Evolutionary conservation across 2,797 vertebrate species (phyloP).

Genomic region (Sebastes oblongus): DNA sequence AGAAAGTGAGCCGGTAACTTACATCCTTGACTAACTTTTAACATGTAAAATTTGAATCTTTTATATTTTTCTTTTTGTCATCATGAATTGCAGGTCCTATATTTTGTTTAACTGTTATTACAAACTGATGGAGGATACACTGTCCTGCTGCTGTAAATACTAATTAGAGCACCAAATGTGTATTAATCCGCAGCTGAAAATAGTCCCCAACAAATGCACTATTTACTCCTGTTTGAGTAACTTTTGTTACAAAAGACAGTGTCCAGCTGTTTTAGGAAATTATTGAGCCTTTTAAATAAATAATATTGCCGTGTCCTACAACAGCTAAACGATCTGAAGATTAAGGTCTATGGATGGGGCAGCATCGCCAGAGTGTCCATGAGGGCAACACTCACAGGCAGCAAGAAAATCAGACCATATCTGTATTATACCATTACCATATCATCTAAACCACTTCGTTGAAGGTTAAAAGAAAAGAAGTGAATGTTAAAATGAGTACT

Average conservation of each 20-base stretch:
- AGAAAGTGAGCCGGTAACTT: neutral
- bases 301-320: neutral
- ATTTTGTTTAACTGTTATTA: neutral
- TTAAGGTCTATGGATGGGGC: rapidly evolving
- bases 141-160: neutral
- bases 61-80: neutral
- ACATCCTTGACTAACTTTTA: neutral
- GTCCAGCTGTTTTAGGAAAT: neutral
- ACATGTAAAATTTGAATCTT: neutral
- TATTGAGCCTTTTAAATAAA: neutral
- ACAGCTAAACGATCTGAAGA: neutral
- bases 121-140: neutral
- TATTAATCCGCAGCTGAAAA: neutral
- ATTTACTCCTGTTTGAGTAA: neutral
- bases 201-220: neutral
- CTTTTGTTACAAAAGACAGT: neutral
- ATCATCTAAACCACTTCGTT: neutral
- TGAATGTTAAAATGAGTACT: neutral
- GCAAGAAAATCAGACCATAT: too few relatives aligned
- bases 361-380: too few relatives aligned
- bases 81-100: neutral
- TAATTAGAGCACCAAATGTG: neutral
- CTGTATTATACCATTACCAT: too few relatives aligned
- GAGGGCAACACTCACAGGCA: too few relatives aligned
- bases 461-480: neutral